phyloP scores from a whole-genome alignment of 1,140 invertebrate species.

The Goniozus legneri region DNA sequence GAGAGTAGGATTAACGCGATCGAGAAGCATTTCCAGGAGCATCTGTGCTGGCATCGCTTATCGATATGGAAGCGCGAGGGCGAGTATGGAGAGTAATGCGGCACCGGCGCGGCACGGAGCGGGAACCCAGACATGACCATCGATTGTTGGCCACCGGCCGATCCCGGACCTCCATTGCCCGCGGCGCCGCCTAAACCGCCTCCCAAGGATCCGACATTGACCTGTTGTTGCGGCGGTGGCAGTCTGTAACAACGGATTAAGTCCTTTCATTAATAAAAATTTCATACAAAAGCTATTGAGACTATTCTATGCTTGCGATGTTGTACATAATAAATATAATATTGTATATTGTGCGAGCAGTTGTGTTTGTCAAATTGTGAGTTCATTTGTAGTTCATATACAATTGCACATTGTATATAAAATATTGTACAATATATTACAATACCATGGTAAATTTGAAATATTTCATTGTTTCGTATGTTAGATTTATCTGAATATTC shows the following conservation, averaged over 20 bases:
- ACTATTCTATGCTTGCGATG: no score
- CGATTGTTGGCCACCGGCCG: slow-evolving; percentile 56
- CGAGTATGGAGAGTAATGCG: slow-evolving; percentile 78
- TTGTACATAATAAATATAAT: no score
- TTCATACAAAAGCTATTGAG: no score
- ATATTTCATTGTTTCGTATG: no score
- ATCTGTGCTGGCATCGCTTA: slow-evolving; percentile 85
- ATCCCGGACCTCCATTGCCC: slow-evolving; percentile 37
- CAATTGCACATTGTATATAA: no score
- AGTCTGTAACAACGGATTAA: slow-evolving; percentile 55
- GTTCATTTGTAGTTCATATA: no score
- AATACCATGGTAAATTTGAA: no score
- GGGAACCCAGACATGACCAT: slow-evolving; percentile 79
- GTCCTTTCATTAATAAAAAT: no score
- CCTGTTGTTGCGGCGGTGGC: slow-evolving; percentile 54
- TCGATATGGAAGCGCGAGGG: slow-evolving; percentile 91
- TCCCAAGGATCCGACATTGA: slow-evolving; percentile 44
- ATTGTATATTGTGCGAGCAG: no score
- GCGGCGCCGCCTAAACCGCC: slow-evolving; percentile 43
- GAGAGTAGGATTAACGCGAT: slow-evolving; percentile 85
- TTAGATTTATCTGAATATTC: no score
- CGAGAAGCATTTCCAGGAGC: slow-evolving; percentile 93
- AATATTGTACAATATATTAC: no score
- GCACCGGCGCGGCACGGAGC: slow-evolving; percentile 65
- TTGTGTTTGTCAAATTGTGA: no score